Evolutionary conservation across 2,797 vertebrate species (phyloP), one percentile per base, ranked within the genome.

Genomic region (Gobionotothen gibberifrons): DNA sequence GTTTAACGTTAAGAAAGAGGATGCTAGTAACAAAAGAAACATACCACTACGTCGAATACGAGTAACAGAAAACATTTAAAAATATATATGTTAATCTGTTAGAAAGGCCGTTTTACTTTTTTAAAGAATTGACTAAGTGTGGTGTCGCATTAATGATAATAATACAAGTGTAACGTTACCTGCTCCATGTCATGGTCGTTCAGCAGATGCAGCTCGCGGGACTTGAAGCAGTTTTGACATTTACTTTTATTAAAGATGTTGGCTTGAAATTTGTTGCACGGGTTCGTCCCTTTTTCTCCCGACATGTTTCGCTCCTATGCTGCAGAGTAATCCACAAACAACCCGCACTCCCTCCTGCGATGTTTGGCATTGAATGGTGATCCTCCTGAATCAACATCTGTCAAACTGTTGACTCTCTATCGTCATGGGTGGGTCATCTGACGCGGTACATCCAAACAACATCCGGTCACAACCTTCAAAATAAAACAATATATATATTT

Each of bases 181-280:
- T 97, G 96, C 82, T 94, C 95, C 77, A 94, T 78, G 83, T 94
- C 95, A 63, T 93, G 94, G 76, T 96, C 95, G 77, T 89, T 95
- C 76, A 94, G 76, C 81, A 95, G 91, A 91, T 98, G 97, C 12
- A 96, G 94, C 73, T 97, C 96, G 3, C 96, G 94, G 40, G 97
- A 94, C 74, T 97, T 97, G 92, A 97, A 98, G 92, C 97, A 97
- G 89, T 97, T 97, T 85, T 98, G 97, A 88, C 96, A 97, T 93
- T 97, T 97, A 88, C 94, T 97, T 78, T 96, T 96, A 75, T 96
- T 96, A 69, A 97, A 97, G 69, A 97, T 94, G 81, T 97, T 97
- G 56, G 96, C 95, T 86, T 97, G 96, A 60, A 97, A 97, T 86
- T 96, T 96, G 87, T 89, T 90, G 79, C 96, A 97, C 52, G 96